These are phyloP conservation scores for Tipula lateralis DNA, from an alignment of 2,888 invertebrate species.

Conservation along the genomic window DNA sequence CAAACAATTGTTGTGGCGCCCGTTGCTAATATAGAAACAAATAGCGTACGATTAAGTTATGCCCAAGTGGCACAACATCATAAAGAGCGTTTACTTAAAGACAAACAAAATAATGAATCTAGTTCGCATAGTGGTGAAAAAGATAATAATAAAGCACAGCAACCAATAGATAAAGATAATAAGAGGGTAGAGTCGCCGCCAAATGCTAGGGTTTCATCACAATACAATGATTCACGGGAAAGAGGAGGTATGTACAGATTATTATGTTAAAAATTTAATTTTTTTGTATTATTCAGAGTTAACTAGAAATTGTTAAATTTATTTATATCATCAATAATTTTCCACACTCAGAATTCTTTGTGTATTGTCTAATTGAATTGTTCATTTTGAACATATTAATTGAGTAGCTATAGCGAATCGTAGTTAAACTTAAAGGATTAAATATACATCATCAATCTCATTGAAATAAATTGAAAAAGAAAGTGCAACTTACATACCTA, in stretches of 20 bases:
- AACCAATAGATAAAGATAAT: constrained; percentile 37
- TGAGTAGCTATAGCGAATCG: no score
- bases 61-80: constrained; percentile 64
- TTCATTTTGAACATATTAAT: no score
- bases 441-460: no score
- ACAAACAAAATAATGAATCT: constrained; percentile 34
- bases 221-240: constrained; percentile 34
- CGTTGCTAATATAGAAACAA: not conserved
- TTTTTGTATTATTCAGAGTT: no score
- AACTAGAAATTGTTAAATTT: no score
- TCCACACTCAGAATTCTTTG: no score
- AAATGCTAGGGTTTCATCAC: constrained; percentile 31
- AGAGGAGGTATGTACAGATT: constrained; percentile 36
- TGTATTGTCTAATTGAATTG: no score
- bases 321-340: no score
- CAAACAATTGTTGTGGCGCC: constrained; percentile 37
- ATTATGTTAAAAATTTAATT: not conserved
- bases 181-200: constrained; percentile 31
- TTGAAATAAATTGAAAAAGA: no score
- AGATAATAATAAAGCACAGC: constrained; percentile 30
- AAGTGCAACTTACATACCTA: no score
- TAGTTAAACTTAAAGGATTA: no score
- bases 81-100: constrained; percentile 49
- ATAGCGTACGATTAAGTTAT: constrained; percentile 53
- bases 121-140: constrained; percentile 32